Evolutionary conservation across 2,113 vertebrate species (phyloP).

Genomic region (Stigmatopora argus): DNA sequence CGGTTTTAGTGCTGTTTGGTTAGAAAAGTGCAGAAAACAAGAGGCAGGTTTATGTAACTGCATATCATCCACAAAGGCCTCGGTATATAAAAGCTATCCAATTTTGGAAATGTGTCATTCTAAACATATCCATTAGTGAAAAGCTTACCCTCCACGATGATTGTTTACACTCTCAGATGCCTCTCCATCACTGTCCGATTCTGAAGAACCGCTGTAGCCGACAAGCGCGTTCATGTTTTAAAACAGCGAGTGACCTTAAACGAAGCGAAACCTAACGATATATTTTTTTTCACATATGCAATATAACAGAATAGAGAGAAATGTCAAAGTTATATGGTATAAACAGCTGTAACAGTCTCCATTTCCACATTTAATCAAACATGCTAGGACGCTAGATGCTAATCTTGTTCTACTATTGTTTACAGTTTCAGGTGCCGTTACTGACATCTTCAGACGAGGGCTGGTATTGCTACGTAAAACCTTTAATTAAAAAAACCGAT

Average conservation of each 20-base stretch:
- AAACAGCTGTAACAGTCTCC: background rate
- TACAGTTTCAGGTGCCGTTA: background rate
- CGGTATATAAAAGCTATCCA: background rate
- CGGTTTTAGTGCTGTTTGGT: conserved; percentile 13
- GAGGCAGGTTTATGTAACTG: background rate
- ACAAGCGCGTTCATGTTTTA: conserved; percentile 63
- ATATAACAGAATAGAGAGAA: background rate
- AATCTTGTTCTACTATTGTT: conserved; percentile 27
- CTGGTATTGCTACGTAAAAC: conserved; percentile 21
- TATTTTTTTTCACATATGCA: background rate
- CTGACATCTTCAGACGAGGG: conserved; percentile 27
- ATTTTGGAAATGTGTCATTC: background rate
- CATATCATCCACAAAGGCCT: background rate
- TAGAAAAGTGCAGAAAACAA: background rate
- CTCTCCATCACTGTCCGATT: conserved; percentile 65
- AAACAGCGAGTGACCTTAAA: background rate
- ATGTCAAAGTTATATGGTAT: background rate
- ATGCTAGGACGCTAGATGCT: conserved; percentile 1
- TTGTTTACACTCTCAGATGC: conserved; percentile 27
- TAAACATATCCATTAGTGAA: background rate
- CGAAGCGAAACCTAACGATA: background rate
- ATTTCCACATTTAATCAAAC: background rate
- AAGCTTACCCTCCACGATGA: conserved; percentile 10
- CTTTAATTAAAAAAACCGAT: background rate
- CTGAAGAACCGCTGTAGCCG: conserved; percentile 70